Evolutionary conservation across 2,797 vertebrate species (phyloP).

Genomic region (Artibeus jamaicensis): DNA sequence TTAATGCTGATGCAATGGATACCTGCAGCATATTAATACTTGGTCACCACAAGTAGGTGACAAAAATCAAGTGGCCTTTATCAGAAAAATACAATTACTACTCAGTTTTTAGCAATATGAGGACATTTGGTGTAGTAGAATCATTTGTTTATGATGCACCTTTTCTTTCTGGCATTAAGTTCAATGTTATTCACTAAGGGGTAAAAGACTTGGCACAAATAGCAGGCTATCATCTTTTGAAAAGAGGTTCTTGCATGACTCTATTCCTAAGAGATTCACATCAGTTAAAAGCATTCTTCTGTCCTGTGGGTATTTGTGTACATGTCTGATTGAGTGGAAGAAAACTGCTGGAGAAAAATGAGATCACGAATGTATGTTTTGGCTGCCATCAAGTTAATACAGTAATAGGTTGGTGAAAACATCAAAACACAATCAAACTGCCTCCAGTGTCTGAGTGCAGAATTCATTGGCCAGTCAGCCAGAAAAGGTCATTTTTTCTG

Average conservation of each 20-base stretch:
- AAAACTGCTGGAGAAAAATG: conserved; percentile 83
- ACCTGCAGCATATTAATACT: conserved; percentile 85
- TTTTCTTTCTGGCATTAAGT: conserved; percentile 78
- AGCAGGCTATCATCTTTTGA: conserved; percentile 77
- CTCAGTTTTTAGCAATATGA: conserved; percentile 86
- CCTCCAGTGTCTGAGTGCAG: conserved; percentile 83
- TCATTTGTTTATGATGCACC: conserved; percentile 70
- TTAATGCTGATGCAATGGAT: conserved; percentile 79
- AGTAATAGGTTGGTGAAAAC: conserved; percentile 91
- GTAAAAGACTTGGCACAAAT: not conserved
- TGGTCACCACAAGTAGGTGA: conserved; percentile 82
- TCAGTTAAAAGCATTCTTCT: conserved; percentile 84
- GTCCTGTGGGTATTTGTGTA: conserved; percentile 80
- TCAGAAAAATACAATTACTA: conserved; percentile 57
- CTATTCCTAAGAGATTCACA: conserved; percentile 82
- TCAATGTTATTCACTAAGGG: conserved; percentile 80
- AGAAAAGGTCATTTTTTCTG: conserved; percentile 53
- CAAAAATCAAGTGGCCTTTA: conserved; percentile 82
- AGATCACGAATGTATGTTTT: conserved; percentile 93
- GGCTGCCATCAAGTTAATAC: conserved; percentile 91
- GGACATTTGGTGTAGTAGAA: conserved; percentile 75
- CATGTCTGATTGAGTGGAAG: conserved; percentile 87
- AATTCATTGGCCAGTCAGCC: conserved; percentile 76
- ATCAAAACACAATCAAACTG: conserved; percentile 96
- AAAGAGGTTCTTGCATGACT: conserved; percentile 86